Evolutionary conservation across 1,140 invertebrate genomes (phyloP).

Genomic region (Zophobas atratus): DNA sequence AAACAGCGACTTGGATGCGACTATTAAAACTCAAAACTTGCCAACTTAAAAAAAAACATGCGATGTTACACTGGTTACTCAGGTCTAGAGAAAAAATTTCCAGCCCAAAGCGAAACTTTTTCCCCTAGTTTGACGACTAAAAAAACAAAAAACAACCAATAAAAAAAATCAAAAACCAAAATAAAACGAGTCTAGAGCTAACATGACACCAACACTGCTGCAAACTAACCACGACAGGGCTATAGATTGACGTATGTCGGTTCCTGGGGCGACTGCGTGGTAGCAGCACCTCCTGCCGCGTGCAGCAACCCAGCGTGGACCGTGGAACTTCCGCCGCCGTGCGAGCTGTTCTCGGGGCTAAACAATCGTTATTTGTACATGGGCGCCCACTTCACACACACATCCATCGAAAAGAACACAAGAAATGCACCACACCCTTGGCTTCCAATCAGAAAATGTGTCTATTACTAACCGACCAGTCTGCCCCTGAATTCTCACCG

Average conservation of each 20-base stretch:
- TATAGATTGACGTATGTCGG: slow-evolving; percentile 95
- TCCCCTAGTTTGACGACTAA: slow-evolving; percentile 5
- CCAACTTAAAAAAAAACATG: slow-evolving; percentile 22
- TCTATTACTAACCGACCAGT: slow-evolving; percentile 60
- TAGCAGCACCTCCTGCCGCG: slow-evolving; percentile 68
- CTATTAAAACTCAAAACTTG: background rate
- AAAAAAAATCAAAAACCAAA: slow-evolving; percentile 52
- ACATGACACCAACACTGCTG: slow-evolving; percentile 70
- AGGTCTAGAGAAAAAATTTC: slow-evolving; percentile 27
- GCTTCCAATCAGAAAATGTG: slow-evolving; percentile 70
- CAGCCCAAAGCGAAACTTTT: background rate
- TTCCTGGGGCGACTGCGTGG: slow-evolving; percentile 87
- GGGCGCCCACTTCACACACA: slow-evolving; percentile 57
- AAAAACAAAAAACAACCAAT: slow-evolving; percentile 51
- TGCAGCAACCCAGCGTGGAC: slow-evolving; percentile 70
- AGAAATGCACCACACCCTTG: slow-evolving; percentile 22
- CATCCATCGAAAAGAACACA: slow-evolving; percentile 50
- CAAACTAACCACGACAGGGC: slow-evolving; percentile 80
- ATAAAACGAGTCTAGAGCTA: slow-evolving; percentile 53
- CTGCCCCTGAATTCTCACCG: slow-evolving; percentile 16
- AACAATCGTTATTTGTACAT: slow-evolving; percentile 68
- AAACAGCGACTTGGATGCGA: background rate
- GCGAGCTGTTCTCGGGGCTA: slow-evolving; percentile 73
- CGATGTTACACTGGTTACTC: slow-evolving; percentile 21
- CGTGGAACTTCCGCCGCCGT: slow-evolving; percentile 73